Percentiles rank a stretch among this genome's conserved stretches.
Evolutionary conservation across 2,113 vertebrate genomes (phyloP).

Genomic region (Prolemur simus): DNA sequence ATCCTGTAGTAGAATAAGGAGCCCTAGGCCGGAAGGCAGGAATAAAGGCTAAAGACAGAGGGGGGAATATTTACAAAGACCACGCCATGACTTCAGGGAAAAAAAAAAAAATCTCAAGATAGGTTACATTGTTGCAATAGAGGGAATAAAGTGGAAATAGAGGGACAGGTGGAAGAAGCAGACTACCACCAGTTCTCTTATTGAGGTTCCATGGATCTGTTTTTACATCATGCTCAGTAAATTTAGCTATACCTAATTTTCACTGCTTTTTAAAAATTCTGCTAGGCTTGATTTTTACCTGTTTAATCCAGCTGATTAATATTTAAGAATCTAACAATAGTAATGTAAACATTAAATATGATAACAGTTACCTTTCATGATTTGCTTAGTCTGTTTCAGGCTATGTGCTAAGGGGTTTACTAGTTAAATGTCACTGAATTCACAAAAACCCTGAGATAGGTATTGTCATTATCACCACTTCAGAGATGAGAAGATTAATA

Average conservation of each 20-base stretch:
- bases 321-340: neutral
- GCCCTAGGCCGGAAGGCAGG: accelerated
- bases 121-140: neutral
- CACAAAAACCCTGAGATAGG: neutral
- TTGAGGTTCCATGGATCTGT: neutral
- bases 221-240: neutral
- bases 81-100: neutral
- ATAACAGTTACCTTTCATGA: neutral
- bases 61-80: neutral
- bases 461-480: neutral
- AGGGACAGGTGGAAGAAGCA: neutral
- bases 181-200: neutral
- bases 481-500: neutral
- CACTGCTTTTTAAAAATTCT: neutral
- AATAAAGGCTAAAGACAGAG: neutral
- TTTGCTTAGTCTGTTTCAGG: neutral
- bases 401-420: neutral
- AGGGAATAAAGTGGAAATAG: neutral
- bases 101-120: neutral
- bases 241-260: neutral
- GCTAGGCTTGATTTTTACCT: neutral
- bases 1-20: neutral
- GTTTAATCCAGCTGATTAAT: neutral
- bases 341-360: neutral
- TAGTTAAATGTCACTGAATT: neutral